A percentile compares a stretch with the other conserved stretches of the same genome.
Conservation (phyloP, 2,888 invertebrate species). For the Himalopsyche tibetana region DNA sequence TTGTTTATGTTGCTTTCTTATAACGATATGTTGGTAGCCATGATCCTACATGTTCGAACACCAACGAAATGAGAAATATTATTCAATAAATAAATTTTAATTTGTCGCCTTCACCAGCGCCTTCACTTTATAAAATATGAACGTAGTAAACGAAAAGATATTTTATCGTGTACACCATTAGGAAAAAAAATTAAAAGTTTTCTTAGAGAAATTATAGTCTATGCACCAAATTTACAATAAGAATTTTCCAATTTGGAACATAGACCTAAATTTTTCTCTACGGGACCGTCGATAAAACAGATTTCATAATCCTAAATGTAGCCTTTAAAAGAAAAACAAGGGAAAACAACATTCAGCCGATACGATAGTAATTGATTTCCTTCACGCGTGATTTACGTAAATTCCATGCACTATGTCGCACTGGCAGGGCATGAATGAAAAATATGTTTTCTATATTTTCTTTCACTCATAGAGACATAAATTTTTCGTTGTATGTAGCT, state of each 20-base stretch:
- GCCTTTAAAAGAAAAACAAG: conserved; percentile 45
- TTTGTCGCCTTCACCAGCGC: too few relatives aligned
- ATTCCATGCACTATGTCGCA: conserved; percentile 46
- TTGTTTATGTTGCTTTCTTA: conserved; percentile 45
- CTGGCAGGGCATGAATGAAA: conserved; percentile 48
- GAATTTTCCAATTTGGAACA: conserved; percentile 43
- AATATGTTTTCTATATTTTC: conserved; percentile 48
- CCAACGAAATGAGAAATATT: conserved; percentile 43
- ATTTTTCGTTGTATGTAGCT: not conserved
- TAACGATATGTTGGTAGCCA: conserved; percentile 48
- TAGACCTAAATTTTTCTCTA: not conserved
- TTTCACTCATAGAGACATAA: not conserved
- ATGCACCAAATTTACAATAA: not conserved
- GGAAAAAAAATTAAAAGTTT: not conserved
- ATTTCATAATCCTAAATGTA: not conserved
- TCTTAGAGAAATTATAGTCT: not conserved
- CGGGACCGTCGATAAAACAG: conserved; percentile 49
- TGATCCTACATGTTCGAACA: conserved; percentile 45
- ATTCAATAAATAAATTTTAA: not conserved
- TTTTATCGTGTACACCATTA: not conserved
- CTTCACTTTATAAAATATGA: not conserved
- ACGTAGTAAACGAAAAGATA: not conserved
- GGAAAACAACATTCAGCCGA: conserved; percentile 48
- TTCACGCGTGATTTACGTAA: conserved; percentile 45
- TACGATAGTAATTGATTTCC: conserved; percentile 49